Evolutionary conservation across 2,113 vertebrate genomes (phyloP).

Genomic region (Trinectes maculatus): DNA sequence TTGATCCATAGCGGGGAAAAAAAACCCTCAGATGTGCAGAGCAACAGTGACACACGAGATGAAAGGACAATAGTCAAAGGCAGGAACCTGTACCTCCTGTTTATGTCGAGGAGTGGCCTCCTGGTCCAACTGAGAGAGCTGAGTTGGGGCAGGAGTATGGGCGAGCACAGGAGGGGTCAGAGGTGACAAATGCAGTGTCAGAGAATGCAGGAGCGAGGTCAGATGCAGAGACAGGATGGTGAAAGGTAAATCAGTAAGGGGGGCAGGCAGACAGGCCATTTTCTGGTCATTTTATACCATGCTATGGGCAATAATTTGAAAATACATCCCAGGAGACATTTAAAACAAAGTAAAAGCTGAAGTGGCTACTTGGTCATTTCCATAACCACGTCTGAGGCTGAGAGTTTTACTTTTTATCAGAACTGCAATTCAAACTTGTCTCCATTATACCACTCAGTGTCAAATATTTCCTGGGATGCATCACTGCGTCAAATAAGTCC

Average conservation of each 20-base stretch:
- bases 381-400: not conserved
- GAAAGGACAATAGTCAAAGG: slow-evolving; percentile 29
- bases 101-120: slow-evolving; percentile 95
- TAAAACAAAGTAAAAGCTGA: not conserved
- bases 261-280: slow-evolving; percentile 13
- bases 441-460: not conserved
- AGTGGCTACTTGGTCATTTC: not conserved
- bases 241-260: slow-evolving; percentile 42
- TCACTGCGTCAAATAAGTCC: not conserved
- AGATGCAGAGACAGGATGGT: slow-evolving; percentile 63
- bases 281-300: slow-evolving; percentile 6
- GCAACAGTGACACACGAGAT: slow-evolving; percentile 4
- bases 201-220: slow-evolving; percentile 46
- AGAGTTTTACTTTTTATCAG: not conserved
- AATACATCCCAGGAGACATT: slow-evolving; percentile 41
- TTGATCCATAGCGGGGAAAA: slow-evolving; percentile 1
- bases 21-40: not conserved
- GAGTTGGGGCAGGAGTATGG: slow-evolving; percentile 79
- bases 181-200: slow-evolving; percentile 52
- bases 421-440: not conserved
- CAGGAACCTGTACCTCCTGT: slow-evolving; percentile 90
- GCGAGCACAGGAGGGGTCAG: slow-evolving; percentile 38
- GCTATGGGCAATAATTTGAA: slow-evolving; percentile 15
- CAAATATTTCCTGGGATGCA: slow-evolving; percentile 50
- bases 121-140: slow-evolving; percentile 90